These are phyloP conservation scores for Dermatemys mawii DNA, from an alignment of 2,113 vertebrate genomes.

Conservation along the genomic window DNA sequence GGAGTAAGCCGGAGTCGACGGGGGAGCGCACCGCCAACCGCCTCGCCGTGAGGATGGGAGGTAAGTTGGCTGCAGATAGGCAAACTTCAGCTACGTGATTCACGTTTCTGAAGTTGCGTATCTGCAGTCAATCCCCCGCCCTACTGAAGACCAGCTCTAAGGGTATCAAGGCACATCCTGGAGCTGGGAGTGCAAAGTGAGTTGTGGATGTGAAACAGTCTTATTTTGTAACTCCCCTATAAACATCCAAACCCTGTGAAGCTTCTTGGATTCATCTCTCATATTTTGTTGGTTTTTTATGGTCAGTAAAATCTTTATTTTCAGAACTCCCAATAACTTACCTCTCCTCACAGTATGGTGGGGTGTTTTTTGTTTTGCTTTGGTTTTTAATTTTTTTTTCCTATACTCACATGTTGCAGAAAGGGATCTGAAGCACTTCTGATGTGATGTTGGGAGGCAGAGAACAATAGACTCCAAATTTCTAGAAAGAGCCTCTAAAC, in stretches of 20 bases:
- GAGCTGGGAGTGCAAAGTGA: accelerated
- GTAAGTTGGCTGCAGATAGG: too few species aligned
- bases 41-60: too few species aligned
- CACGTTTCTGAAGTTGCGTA: too few species aligned
- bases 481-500: background rate
- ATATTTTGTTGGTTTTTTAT: background rate
- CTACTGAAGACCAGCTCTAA: too few species aligned
- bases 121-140: too few species aligned
- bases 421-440: background rate
- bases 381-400: background rate
- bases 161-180: background rate
- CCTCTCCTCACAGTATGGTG: background rate
- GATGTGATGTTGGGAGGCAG: background rate
- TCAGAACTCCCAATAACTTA: background rate
- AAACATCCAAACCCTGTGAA: background rate
- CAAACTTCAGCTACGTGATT: too few species aligned
- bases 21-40: too few species aligned
- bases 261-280: background rate
- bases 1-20: too few species aligned
- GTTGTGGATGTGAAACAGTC: background rate
- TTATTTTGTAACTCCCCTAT: background rate
- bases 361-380: background rate
- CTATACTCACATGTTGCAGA: background rate
- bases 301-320: background rate
- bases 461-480: background rate